phyloP scores from a whole-genome alignment of 2,888 invertebrate species.

The Aradus depressus region DNA sequence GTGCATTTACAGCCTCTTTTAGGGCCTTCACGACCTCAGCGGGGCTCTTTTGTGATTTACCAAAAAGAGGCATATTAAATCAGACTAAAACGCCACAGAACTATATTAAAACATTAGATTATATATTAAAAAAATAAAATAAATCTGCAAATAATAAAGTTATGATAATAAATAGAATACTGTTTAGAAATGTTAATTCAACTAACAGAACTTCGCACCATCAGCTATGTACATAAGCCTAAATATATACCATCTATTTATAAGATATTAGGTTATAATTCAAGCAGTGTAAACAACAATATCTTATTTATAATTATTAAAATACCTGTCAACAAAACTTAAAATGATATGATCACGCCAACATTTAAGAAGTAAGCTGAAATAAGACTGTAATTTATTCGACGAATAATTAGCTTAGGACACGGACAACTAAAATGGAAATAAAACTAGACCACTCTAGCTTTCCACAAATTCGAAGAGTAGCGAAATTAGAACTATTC shows the following conservation, averaged over 20 bases:
- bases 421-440: too few relatives aligned
- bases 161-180: neutral
- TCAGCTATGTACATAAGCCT: too few relatives aligned
- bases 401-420: neutral
- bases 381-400: neutral
- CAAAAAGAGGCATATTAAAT: slow-evolving; percentile 92
- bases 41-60: slow-evolving; percentile 95
- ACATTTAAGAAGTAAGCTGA: neutral
- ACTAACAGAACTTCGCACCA: neutral
- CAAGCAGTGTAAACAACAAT: too few relatives aligned
- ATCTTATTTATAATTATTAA: too few relatives aligned
- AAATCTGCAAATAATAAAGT: neutral
- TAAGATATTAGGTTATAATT: too few relatives aligned
- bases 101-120: too few relatives aligned
- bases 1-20: slow-evolving; percentile 82
- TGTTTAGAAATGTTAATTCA: neutral
- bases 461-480: too few relatives aligned
- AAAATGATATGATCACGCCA: neutral
- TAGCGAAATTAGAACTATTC: neutral
- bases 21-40: slow-evolving; percentile 89
- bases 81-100: too few relatives aligned
- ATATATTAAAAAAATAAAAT: neutral
- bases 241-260: too few relatives aligned
- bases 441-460: too few relatives aligned
- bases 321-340: neutral